phyloP scores from a whole-genome alignment of 2,888 invertebrate genomes.

The Chydorus sphaericus region DNA sequence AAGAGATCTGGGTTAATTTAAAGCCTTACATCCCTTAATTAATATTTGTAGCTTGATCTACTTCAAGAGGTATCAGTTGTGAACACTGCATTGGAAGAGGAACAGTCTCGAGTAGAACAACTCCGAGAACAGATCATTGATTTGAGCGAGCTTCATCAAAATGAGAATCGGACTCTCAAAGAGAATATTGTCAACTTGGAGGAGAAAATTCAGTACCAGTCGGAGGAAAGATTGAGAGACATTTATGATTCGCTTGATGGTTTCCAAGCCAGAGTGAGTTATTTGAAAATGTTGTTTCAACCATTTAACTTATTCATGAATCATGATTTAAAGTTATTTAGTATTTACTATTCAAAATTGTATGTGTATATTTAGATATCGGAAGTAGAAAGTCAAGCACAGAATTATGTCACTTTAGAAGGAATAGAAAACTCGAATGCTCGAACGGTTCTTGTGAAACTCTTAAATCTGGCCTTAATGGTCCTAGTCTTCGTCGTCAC shows the following conservation, averaged over 20 bases:
- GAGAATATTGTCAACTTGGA: slow-evolving; percentile 91
- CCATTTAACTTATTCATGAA: background rate
- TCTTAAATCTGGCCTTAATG: slow-evolving; percentile 87
- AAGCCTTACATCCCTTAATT: background rate
- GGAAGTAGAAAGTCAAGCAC: slow-evolving; percentile 81
- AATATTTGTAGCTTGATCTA: slow-evolving; percentile 44
- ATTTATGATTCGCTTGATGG: slow-evolving; percentile 92
- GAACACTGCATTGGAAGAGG: slow-evolving; percentile 70
- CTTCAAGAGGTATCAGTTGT: slow-evolving; percentile 70
- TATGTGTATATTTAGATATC: slow-evolving; percentile 48
- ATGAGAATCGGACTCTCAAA: slow-evolving; percentile 77
- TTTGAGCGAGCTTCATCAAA: slow-evolving; percentile 91
- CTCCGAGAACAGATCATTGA: slow-evolving; percentile 96
- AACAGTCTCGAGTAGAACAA: slow-evolving; percentile 66
- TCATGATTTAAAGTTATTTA: background rate
- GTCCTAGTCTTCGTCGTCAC: slow-evolving; percentile 82
- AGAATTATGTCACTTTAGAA: slow-evolving; percentile 71
- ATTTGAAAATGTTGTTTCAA: background rate
- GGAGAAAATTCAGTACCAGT: slow-evolving; percentile 95
- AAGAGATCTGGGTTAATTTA: background rate
- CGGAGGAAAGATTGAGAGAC: slow-evolving; percentile 89
- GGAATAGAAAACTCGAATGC: slow-evolving; percentile 80
- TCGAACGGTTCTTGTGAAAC: slow-evolving; percentile 78
- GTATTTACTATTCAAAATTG: slow-evolving; percentile 1
- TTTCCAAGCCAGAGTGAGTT: slow-evolving; percentile 78